A percentile compares a stretch with the other conserved stretches of the same genome.
phyloP scores from a whole-genome alignment of 2,888 invertebrate genomes.

The Odontocolon sp. region DNA sequence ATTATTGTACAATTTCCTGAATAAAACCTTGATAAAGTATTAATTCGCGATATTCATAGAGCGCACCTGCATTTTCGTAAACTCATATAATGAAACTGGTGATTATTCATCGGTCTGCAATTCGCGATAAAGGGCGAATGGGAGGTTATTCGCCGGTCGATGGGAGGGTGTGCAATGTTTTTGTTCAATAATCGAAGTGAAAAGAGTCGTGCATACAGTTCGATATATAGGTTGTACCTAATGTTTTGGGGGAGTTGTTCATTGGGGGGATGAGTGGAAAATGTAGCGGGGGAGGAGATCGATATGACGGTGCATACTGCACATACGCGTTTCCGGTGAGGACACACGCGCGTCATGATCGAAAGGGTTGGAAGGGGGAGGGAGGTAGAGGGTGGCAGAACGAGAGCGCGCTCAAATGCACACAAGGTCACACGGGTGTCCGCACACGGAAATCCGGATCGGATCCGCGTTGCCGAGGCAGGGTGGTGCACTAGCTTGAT shows the following conservation, averaged over 20 bases:
- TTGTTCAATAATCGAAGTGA: slow-evolving; percentile 50
- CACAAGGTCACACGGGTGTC: slow-evolving; percentile 76
- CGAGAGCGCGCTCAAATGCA: slow-evolving; percentile 67
- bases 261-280: slow-evolving; percentile 5
- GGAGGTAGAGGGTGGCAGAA: slow-evolving; percentile 46
- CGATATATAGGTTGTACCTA: slow-evolving; percentile 22
- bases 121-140: slow-evolving; percentile 46
- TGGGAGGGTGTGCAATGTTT: slow-evolving; percentile 9
- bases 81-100: slow-evolving; percentile 46
- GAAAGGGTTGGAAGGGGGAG: slow-evolving; percentile 3
- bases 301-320: slow-evolving; percentile 74
- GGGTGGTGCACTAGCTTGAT: slow-evolving; percentile 26
- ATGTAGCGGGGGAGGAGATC: slow-evolving; percentile 63
- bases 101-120: slow-evolving; percentile 55
- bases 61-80: slow-evolving; percentile 21
- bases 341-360: slow-evolving; percentile 68
- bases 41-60: slow-evolving; percentile 29
- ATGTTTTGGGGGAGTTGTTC: slow-evolving; percentile 35
- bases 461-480: slow-evolving; percentile 60
- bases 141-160: background rate
- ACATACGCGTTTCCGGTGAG: slow-evolving; percentile 71
- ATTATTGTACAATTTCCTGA: background rate
- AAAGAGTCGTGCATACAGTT: slow-evolving; percentile 46
- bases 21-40: slow-evolving; percentile 10
- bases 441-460: slow-evolving; percentile 77